Conservation (phyloP, 2,888 invertebrate species). For the Bombylius major region DNA sequence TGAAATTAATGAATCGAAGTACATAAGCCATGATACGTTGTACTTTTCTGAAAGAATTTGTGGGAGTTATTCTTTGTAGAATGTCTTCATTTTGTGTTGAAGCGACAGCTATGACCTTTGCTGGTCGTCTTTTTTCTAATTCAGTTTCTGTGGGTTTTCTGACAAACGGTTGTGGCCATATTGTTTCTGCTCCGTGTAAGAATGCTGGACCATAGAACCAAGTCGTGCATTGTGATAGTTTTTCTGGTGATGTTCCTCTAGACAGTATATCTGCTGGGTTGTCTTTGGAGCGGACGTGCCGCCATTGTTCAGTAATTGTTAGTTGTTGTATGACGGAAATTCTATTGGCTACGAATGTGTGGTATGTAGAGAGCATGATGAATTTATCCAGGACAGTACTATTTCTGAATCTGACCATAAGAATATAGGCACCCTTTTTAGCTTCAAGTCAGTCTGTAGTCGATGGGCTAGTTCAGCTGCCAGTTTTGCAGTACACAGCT, state of each 20-base stretch:
- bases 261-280: constrained; percentile 15
- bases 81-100: too few species aligned
- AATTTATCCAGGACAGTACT: not conserved
- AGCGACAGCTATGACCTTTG: too few species aligned
- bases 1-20: too few species aligned
- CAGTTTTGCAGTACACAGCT: not conserved
- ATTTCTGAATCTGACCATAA: not conserved
- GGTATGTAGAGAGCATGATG: not conserved
- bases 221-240: constrained; percentile 1
- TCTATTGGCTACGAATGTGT: constrained; percentile 9
- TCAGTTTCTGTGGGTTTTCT: too few species aligned
- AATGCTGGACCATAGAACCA: constrained; percentile 15
- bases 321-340: constrained; percentile 10
- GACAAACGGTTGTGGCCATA: not conserved
- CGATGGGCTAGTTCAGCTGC: not conserved
- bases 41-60: too few species aligned
- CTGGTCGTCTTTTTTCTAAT: too few species aligned
- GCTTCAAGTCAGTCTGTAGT: not conserved
- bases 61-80: too few species aligned
- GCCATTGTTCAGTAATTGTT: constrained; percentile 4
- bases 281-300: constrained; percentile 8
- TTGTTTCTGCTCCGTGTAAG: not conserved
- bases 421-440: not conserved
- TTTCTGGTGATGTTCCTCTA: constrained; percentile 9
- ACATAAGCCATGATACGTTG: too few species aligned